Conservation (phyloP, 2,113 vertebrate genomes). For the Ageneiosus marmoratus region DNA sequence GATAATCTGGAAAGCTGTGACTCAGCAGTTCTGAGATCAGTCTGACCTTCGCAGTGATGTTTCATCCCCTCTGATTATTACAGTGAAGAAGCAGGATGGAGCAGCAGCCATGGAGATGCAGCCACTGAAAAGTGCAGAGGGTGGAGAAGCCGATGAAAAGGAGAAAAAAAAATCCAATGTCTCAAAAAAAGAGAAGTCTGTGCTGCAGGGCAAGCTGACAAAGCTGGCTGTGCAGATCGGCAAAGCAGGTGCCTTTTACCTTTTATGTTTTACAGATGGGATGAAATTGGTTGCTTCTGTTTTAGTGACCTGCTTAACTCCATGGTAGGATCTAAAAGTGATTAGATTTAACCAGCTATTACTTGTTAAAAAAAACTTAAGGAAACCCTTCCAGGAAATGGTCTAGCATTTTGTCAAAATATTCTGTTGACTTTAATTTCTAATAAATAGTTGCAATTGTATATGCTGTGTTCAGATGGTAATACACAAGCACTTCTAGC, state of each 20-base stretch:
- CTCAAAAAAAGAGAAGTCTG: constrained; percentile 97
- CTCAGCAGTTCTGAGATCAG: background rate
- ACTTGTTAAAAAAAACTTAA: background rate
- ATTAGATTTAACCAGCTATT: background rate
- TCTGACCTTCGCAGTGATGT: constrained; percentile 7
- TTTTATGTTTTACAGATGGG: background rate
- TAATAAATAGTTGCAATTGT: background rate
- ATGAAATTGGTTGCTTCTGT: background rate
- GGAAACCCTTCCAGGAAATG: background rate
- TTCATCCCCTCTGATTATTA: constrained; percentile 58
- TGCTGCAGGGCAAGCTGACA: constrained; percentile 97
- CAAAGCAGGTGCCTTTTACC: constrained; percentile 81
- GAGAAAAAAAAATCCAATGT: constrained; percentile 89
- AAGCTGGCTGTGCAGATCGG: constrained; percentile 98
- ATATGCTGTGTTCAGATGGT: background rate
- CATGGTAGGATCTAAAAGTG: background rate
- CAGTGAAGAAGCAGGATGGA: constrained; percentile 97
- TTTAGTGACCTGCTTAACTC: background rate
- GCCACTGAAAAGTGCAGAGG: constrained; percentile 95
- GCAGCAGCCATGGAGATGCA: constrained; percentile 99
- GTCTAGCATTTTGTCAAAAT: background rate
- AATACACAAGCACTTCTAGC: background rate
- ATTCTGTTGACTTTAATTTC: background rate
- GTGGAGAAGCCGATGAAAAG: constrained; percentile 89
- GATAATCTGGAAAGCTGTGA: background rate